Conservation (phyloP, 2,797 vertebrate species). For the Clamator glandarius region DNA sequence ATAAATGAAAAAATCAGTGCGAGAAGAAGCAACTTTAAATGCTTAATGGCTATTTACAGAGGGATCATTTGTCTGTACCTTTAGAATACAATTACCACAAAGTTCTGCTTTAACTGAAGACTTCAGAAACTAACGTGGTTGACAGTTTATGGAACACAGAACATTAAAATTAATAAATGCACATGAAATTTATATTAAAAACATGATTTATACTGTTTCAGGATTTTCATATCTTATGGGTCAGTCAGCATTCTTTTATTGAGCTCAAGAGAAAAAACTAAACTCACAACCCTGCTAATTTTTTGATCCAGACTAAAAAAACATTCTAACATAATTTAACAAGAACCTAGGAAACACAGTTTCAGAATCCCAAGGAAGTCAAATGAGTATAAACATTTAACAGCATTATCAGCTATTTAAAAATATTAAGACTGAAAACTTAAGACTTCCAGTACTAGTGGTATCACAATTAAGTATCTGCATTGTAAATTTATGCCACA, state of each 20-base stretch:
- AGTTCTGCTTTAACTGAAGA: background rate
- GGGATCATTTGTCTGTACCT: background rate
- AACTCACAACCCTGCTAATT: background rate
- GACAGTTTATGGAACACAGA: background rate
- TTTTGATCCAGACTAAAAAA: background rate
- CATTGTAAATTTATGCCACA: background rate
- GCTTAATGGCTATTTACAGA: background rate
- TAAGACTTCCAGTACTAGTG: background rate
- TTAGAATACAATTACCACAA: background rate
- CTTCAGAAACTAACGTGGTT: background rate
- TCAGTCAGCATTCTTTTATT: background rate
- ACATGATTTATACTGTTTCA: background rate
- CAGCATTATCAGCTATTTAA: background rate
- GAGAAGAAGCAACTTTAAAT: background rate
- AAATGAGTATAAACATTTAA: background rate
- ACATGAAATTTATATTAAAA: background rate
- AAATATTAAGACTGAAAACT: background rate
- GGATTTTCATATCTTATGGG: background rate
- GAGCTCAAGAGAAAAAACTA: background rate
- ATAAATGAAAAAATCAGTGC: background rate
- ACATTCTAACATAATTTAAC: background rate
- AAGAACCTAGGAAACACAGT: background rate
- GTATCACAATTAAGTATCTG: background rate
- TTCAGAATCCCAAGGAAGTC: background rate
- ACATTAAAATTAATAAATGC: background rate